Evolutionary conservation across 2,888 invertebrate species (phyloP), one percentile per base, ranked within the genome.

Genomic region (Polyommatus iphigenia): DNA sequence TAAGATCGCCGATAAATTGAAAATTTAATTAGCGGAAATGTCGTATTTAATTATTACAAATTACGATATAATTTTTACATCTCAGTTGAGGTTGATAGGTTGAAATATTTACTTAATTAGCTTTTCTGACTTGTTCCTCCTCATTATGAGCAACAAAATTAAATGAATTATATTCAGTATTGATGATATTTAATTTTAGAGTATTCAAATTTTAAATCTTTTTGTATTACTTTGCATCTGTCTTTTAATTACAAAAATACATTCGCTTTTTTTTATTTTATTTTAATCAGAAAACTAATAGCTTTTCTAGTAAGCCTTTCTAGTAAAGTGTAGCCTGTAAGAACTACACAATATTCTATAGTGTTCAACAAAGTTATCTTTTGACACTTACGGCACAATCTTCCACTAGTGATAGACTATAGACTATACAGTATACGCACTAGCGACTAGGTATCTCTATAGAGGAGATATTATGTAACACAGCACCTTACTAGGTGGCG

Each of bases 401-500:
- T 54, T 54, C 54, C 18, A 54, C 54, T 54, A 54, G 4, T 15
- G 15, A 50, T 4, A 59, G 7, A 57, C 10, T 10, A 50, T 4
- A 59, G 7, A 57, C 10, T 10, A 41, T 2, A 3, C 3, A 41
- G 2, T 57, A n/a, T 57, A n/a, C 10, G 10, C 10, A 20, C 20
- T 62, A 24, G 57, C 57, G 20, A n/a, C 15, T 54, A n/a, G 24
- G 59, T 62, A 20, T 62, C 59, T 62, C 59, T 20, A 10, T 20
- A 20, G 59, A 62, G 59, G 59, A 62, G 59, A 62, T 62, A 62
- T 62, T 41, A 62, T 78, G 77, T 79, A 57, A 76, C 32, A 59
- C 76, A 71, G 76, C 76, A 78, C 83, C 79, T 80, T 82, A 82
- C 80, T 83, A 82, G 83, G 85, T 80, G 84, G 85, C 82, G 86